Conservation (phyloP, 2,888 invertebrate genomes). For the Fragum whitleyi region DNA sequence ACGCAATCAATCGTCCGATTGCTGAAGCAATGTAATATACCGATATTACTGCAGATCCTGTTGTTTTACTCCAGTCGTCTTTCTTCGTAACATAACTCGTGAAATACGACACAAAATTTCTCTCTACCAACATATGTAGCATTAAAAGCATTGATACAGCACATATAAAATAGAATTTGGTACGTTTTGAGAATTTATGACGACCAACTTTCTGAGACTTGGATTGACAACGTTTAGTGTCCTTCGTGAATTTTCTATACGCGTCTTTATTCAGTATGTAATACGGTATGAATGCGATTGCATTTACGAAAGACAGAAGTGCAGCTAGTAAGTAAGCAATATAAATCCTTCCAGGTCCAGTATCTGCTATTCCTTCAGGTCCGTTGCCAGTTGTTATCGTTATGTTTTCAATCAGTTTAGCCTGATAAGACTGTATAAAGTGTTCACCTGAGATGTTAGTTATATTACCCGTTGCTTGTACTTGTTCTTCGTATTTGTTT, state of each 20-base stretch:
- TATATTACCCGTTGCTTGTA: background rate
- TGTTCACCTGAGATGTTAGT: background rate
- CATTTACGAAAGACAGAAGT: background rate
- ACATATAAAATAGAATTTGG: slow-evolving; percentile 5
- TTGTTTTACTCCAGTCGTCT: background rate
- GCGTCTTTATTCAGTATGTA: background rate
- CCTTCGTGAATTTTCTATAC: background rate
- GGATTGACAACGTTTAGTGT: background rate
- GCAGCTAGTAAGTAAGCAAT: background rate
- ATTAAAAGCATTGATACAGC: background rate
- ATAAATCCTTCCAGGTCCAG: background rate
- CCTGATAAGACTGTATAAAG: background rate
- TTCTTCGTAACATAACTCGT: background rate
- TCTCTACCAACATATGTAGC: background rate
- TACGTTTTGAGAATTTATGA: background rate
- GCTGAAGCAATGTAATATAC: slow-evolving; percentile 7
- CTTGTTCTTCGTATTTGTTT: background rate
- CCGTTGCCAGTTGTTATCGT: background rate
- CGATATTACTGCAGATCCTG: background rate
- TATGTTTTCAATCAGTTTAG: background rate
- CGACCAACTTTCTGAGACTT: background rate
- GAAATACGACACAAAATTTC: slow-evolving; percentile 5
- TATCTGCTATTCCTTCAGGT: background rate
- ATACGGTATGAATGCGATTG: background rate
- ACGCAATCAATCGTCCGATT: background rate